Conservation (phyloP, 2,113 vertebrate genomes). For the Ondatra zibethicus region DNA sequence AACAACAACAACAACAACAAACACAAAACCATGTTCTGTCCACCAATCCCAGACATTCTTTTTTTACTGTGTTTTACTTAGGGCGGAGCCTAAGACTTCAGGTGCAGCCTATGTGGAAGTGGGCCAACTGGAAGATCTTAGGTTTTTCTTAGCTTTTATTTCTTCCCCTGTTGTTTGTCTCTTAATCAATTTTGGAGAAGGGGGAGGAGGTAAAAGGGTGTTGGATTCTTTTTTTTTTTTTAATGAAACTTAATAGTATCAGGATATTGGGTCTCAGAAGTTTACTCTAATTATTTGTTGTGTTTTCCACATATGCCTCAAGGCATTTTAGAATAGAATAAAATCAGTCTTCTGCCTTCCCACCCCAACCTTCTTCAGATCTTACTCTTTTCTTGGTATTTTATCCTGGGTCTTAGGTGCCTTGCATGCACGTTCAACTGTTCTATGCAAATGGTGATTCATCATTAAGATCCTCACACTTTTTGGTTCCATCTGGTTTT, state of each 20-base stretch:
- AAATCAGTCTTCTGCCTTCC: background rate
- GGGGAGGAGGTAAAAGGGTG: background rate
- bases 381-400: background rate
- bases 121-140: background rate
- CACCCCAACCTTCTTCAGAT: background rate
- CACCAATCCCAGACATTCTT: background rate
- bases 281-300: background rate
- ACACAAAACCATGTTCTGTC: background rate
- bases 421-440: background rate
- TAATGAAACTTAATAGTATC: background rate
- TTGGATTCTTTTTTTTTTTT: background rate
- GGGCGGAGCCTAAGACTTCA: background rate
- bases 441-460: background rate
- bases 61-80: background rate
- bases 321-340: background rate
- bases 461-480: background rate
- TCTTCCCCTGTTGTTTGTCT: background rate
- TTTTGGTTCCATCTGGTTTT: background rate
- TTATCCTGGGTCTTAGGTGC: background rate
- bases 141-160: background rate
- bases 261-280: background rate
- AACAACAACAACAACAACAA: background rate
- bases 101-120: background rate
- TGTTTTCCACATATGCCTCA: background rate
- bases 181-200: background rate